Base-by-base conservation (phyloP, 2,113 vertebrate species). In the Monopterus albus region DNA sequence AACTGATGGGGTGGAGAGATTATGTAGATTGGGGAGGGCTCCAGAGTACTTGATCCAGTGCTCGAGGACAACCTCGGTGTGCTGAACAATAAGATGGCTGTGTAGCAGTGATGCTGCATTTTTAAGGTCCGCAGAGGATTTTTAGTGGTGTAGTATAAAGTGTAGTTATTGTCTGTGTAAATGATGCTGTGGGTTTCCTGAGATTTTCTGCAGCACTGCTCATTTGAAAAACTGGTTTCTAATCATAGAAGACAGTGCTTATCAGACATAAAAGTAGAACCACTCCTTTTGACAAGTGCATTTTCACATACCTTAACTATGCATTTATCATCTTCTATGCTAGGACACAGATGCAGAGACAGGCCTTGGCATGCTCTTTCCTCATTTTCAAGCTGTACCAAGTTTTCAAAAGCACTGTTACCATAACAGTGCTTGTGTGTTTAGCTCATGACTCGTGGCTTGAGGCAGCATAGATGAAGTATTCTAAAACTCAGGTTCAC, bases 1-100 rank as follows among this genome's bases (percentile, higher is more conserved):
- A 46, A 59, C 72, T 47, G 59, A 70, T 56, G 25, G 18, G 21
- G 38, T 28, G 42, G 53, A 61, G 28, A 51, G 53, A 65, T 82
- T 35, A 64, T 29, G 28, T 8, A 7, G 51, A 20, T 15, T 15
- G 47, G 42, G 29, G 23, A 50, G 8, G 8, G 18, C 47, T 39
- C 5, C 56, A 4, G 43, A 23, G 14, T 28, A n/a, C 17, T 36
- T 31, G 46, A 36, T 15, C 14, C 55, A 42, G 17, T 26, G 29
- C 29, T 51, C 28, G 17, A 2, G 18, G 11, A 35, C 13, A 28
- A 11, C 47, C 11, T 72, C 1, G 5, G 7, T 53, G 47, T 11
- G 39, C 56, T 56, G 31, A 68, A 26, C 33, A 56, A 47, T 15
- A 18, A 13, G 18, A 39, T 23, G 21, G 31, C 28, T 6, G 3